Evolutionary conservation across 2,797 vertebrate genomes (phyloP), one percentile per base, ranked within the genome.

Genomic region (Lacerta bilineata): DNA sequence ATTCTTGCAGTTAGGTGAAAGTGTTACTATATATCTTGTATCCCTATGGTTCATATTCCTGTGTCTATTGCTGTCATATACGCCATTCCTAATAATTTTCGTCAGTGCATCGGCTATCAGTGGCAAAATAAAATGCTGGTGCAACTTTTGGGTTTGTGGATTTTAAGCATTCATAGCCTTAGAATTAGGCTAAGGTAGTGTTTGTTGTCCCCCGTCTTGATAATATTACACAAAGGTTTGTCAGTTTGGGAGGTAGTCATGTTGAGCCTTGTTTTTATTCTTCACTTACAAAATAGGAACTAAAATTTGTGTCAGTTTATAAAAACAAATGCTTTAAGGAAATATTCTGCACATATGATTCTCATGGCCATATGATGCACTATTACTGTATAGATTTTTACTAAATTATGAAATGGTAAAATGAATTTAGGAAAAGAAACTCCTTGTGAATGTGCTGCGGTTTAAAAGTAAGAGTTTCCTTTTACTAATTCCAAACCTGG

Each of bases 401-500:
- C 84, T 66, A 66, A 41, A 85, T 66, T 76, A 59, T 85, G 43
- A 71, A 83, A 71, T 11, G 15, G 15, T 76, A 41, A n/a, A 41
- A 76, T 23, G 8, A 41, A 61, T 76, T 71, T 68, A n/a, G n/a
- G 33, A 79, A n/a, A n/a, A 3, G 75, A 3, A 13, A 8, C 23
- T 6, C 18, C 10, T 39, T 39, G 1, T 39, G 50, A 5, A 64
- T n/a, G 46, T 66, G 29, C 13, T n/a, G 72, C 4, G 1, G 39
- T 43, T 68, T 41, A 61, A 20, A 76, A 76, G 18, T n/a, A 76
- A 59, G 3, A 17, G 25, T 39, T 41, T 91, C 18, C 50, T 83
- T 86, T 80, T 77, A 74, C 79, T 83, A 8, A 68, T 80, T 4
- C 85, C 17, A 43, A 8, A 80, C 69, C 10, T 1, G 0, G 0